These are phyloP conservation scores for Patella depressa DNA, from an alignment of 2,888 invertebrate genomes.

Conservation along the genomic window DNA sequence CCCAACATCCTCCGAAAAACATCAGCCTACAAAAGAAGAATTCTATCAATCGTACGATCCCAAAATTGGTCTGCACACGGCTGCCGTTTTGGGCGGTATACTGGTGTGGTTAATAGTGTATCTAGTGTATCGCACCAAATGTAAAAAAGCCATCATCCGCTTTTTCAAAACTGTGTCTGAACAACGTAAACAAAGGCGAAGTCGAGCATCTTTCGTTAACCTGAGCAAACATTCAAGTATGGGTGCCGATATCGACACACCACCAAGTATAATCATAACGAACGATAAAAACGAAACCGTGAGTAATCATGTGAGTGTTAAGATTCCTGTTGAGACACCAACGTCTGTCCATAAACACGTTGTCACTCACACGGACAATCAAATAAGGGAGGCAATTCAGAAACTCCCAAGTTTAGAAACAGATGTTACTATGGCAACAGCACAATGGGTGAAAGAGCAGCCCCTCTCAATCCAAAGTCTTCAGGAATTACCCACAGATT, in stretches of 20 bases:
- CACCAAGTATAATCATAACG: not conserved
- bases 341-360: not conserved
- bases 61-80: conserved; percentile 54
- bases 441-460: conserved; percentile 51
- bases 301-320: not conserved
- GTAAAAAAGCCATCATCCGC: conserved; percentile 36
- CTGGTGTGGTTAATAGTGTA: conserved; percentile 51
- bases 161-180: conserved; percentile 4
- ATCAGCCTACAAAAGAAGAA: conserved; percentile 24
- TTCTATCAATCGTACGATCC: conserved; percentile 56
- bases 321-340: not conserved
- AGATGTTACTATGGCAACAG: conserved; percentile 19
- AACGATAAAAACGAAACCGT: not conserved
- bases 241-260: not conserved
- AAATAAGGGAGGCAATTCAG: conserved; percentile 10
- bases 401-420: conserved; percentile 21
- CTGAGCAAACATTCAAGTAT: conserved; percentile 2
- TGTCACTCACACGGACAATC: not conserved
- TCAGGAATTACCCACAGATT: conserved; percentile 30
- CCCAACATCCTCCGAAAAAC: conserved; percentile 22
- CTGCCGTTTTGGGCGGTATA: conserved; percentile 53
- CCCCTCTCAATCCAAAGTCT: conserved; percentile 36
- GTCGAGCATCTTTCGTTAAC: conserved; percentile 1
- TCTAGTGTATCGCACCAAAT: conserved; percentile 51
- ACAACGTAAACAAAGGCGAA: not conserved